These are phyloP conservation scores for Myotis brandtii DNA, from an alignment of 2,113 vertebrate species.

Conservation along the genomic window DNA sequence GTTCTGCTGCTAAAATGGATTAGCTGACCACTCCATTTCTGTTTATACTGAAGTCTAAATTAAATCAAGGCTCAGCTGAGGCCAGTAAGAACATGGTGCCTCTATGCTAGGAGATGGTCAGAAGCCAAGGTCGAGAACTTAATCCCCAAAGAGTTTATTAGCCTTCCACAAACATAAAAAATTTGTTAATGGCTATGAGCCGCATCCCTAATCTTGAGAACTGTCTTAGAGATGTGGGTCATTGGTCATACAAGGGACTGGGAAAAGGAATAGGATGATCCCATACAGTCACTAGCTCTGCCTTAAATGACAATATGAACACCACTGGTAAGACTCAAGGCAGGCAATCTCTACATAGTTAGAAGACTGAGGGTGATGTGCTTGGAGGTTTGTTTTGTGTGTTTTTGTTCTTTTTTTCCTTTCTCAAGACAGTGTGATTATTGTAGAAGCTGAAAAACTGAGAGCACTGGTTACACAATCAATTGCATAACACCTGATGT, in stretches of 20 bases:
- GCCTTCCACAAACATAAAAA: slow-evolving; percentile 24
- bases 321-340: not conserved
- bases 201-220: slow-evolving; percentile 16
- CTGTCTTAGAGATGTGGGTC: not conserved
- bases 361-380: not conserved
- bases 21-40: not conserved
- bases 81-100: not conserved
- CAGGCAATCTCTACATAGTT: not conserved
- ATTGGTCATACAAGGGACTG: not conserved
- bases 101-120: slow-evolving; percentile 34
- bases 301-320: slow-evolving; percentile 25
- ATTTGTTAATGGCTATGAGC: not conserved
- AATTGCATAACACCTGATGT: not conserved
- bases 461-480: not conserved
- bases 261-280: slow-evolving; percentile 9
- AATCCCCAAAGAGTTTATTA: slow-evolving; percentile 41
- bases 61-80: slow-evolving; percentile 18
- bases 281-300: not conserved
- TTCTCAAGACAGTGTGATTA: slow-evolving; percentile 10
- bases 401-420: not conserved
- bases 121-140: slow-evolving; percentile 51
- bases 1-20: not conserved
- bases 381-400: not conserved
- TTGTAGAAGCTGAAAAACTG: not conserved
- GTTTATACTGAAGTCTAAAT: slow-evolving; percentile 29